These are phyloP conservation scores for Trachelus tabidus DNA, from an alignment of 2,888 invertebrate species.

Conservation along the genomic window DNA sequence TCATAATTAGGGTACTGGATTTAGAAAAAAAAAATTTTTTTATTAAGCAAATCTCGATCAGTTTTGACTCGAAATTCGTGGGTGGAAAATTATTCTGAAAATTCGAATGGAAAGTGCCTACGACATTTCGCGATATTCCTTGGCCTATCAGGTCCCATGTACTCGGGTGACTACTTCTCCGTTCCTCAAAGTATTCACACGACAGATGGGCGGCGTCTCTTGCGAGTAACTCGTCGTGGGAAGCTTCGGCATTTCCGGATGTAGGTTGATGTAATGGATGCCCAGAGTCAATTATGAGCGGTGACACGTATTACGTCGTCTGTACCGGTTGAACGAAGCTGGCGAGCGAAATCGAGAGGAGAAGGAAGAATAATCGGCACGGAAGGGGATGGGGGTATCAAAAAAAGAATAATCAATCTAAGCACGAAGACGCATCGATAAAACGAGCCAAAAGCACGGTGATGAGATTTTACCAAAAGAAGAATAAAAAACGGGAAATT, in stretches of 20 bases:
- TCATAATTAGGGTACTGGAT: background rate
- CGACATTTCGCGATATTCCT: background rate
- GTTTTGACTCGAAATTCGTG: background rate
- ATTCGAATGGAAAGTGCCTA: background rate
- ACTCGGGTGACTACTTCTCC: background rate
- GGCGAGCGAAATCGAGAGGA: constrained; percentile 15
- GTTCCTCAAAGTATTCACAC: constrained; percentile 8
- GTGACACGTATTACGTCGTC: constrained; percentile 39
- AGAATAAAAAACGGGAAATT: background rate
- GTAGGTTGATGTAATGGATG: constrained; percentile 48
- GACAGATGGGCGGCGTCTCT: background rate
- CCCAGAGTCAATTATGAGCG: constrained; percentile 43
- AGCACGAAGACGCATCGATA: background rate
- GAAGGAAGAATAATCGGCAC: background rate
- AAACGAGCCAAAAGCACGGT: background rate
- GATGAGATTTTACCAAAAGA: background rate
- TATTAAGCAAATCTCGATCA: background rate
- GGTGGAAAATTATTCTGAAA: background rate
- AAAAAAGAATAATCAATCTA: background rate
- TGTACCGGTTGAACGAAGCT: constrained; percentile 25
- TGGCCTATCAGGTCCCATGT: background rate
- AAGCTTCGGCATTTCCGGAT: constrained; percentile 51
- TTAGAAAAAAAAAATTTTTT: background rate
- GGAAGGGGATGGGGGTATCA: background rate
- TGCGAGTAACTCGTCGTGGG: constrained; percentile 32